Evolutionary conservation across 2,797 vertebrate species (phyloP), one percentile per base, ranked within the genome.

Genomic region (Protosalanx chinensis): DNA sequence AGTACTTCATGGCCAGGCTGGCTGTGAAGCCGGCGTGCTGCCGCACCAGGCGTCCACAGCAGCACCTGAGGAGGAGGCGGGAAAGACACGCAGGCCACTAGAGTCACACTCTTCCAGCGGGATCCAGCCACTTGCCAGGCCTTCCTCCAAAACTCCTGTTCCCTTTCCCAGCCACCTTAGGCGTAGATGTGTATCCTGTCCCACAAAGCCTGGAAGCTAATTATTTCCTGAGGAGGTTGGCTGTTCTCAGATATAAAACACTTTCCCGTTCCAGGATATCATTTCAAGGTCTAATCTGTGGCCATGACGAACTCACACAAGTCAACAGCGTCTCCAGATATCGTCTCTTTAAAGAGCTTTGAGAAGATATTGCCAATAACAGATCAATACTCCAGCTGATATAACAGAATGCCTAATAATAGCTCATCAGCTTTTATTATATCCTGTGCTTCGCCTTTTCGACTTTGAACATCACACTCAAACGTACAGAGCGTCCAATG

Each of bases 1-100:
- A 97, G 91, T 97, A 98, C 88, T 97, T 98, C 81, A 95, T 94
- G 62, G 96, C 95, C 91, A 98, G 89, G 68, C 96, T 98, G 90
- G 97, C 95, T 62, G 96, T 97, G 88, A 98, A 98, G 89, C 97
- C 97, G 73, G 93, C 95, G 68, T 99, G 97, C 87, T 99, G 97
- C 80, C 97, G 94, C 83, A 98, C 97, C 90, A 99, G 89, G 73
- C 98, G 96, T 71, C 97, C 98, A 67, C 97, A 98, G 88, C 95
- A 98, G 93, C 97, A 99, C 85, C 97, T 99, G 85, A 12, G 41
- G 41, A 8, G 2, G 41, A 46, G 41, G 5, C 10, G 41, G 67
- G 33, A 67, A 6, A 66, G 35, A 60, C 27, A 18, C 53, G 30
- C 53, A 61, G 53, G 62, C 41, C 41, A 1, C 8, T 13, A 13